Evolutionary conservation across 2,888 invertebrate genomes (phyloP).

Genomic region (Idaea aversata): DNA sequence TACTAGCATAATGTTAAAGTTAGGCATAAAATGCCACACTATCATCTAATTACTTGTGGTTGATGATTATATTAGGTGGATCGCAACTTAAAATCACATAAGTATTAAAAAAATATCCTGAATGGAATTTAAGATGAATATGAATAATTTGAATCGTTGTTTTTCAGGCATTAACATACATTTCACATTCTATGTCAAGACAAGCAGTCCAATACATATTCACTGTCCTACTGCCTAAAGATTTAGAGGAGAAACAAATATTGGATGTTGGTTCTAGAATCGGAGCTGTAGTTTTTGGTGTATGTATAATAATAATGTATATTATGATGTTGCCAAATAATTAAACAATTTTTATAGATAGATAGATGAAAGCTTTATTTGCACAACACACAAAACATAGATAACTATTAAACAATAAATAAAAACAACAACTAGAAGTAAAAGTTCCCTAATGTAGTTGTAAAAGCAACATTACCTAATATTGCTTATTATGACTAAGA

Average conservation of each 20-base stretch:
- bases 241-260: slow-evolving; percentile 78
- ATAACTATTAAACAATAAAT: slow-evolving; percentile 3
- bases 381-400: no score
- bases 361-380: no score
- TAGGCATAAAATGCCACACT: no score
- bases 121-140: no score
- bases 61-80: no score
- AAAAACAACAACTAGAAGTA: background rate
- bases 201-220: slow-evolving; percentile 82
- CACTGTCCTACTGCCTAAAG: slow-evolving; percentile 80
- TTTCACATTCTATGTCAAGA: slow-evolving; percentile 84
- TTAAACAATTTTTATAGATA: background rate
- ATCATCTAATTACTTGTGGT: no score
- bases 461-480: no score
- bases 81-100: background rate
- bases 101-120: background rate
- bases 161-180: slow-evolving; percentile 75
- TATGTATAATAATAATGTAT: slow-evolving; percentile 66
- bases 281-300: slow-evolving; percentile 85
- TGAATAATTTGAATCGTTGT: slow-evolving; percentile 9
- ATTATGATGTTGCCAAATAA: background rate
- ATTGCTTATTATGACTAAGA: no score
- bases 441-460: no score
- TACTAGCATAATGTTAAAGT: no score
- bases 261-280: slow-evolving; percentile 86